Evolutionary conservation across 92 coral and sea anemone genomes (phyloP).

Genomic region (Diadumene lineata): DNA sequence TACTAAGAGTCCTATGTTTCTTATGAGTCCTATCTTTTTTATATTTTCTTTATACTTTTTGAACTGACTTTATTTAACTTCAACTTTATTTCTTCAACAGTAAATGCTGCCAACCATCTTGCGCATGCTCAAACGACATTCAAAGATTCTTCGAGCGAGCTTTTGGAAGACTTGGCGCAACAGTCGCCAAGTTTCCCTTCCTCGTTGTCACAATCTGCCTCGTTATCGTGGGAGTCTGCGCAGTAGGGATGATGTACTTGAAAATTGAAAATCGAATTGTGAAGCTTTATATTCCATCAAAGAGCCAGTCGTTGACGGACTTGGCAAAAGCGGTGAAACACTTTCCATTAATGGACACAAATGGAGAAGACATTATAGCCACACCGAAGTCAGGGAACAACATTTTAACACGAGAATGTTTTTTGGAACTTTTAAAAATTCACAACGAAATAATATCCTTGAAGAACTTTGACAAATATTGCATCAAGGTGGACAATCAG

Average conservation of each 20-base stretch:
- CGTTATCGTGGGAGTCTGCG: constrained; percentile 50
- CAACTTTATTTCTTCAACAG: not conserved
- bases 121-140: not conserved
- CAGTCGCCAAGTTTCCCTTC: constrained; percentile 48
- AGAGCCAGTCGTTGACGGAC: constrained; percentile 58
- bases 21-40: no score
- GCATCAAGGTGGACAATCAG: constrained; percentile 37
- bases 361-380: constrained; percentile 40
- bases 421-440: constrained; percentile 38
- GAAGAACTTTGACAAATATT: constrained; percentile 44
- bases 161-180: constrained; percentile 49
- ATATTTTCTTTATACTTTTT: no score
- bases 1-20: no score
- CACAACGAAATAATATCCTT: constrained; percentile 47
- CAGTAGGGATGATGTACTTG: constrained; percentile 64
- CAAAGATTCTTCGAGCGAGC: constrained; percentile 22
- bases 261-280: constrained; percentile 66
- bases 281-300: constrained; percentile 70
- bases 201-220: constrained; percentile 37
- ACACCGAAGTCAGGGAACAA: constrained; percentile 37
- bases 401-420: constrained; percentile 39
- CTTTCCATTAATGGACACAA: constrained; percentile 43
- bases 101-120: constrained; percentile 1
- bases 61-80: no score
- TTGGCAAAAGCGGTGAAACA: constrained; percentile 48